These are phyloP conservation scores for Theocolax elegans DNA, from an alignment of 1,140 invertebrate genomes.

Conservation along the genomic window DNA sequence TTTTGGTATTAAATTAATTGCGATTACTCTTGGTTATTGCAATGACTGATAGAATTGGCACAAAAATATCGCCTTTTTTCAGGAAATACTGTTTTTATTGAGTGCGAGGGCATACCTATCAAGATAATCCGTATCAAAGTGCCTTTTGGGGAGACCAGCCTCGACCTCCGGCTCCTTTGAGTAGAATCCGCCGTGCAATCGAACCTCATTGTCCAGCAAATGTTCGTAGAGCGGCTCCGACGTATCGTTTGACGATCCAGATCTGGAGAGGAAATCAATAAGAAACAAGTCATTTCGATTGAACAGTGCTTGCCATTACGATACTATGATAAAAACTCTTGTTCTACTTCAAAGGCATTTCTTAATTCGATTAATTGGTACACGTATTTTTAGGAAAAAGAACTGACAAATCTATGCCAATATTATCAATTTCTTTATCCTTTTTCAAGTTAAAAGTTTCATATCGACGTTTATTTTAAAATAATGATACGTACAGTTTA, in stretches of 20 bases:
- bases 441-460: no score
- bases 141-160: conserved; percentile 35
- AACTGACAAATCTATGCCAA: background rate
- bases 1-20: no score
- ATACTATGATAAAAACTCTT: conserved; percentile 3
- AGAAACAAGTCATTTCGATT: conserved; percentile 7
- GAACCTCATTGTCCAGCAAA: conserved; percentile 58
- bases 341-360: conserved; percentile 1
- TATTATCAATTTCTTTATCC: no score
- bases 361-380: background rate
- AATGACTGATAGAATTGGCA: no score
- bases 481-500: no score
- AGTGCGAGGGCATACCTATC: conserved; percentile 43
- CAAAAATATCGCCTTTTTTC: no score
- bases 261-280: conserved; percentile 13
- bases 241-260: conserved; percentile 47
- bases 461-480: no score
- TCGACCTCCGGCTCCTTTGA: conserved; percentile 51
- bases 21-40: no score
- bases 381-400: background rate
- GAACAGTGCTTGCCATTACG: background rate
- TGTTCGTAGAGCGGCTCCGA: conserved; percentile 60
- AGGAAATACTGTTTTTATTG: no score
- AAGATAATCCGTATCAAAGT: conserved; percentile 33
- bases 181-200: conserved; percentile 58